phyloP scores from a whole-genome alignment of 2,113 vertebrate species.

The Micronycteris hirsuta region DNA sequence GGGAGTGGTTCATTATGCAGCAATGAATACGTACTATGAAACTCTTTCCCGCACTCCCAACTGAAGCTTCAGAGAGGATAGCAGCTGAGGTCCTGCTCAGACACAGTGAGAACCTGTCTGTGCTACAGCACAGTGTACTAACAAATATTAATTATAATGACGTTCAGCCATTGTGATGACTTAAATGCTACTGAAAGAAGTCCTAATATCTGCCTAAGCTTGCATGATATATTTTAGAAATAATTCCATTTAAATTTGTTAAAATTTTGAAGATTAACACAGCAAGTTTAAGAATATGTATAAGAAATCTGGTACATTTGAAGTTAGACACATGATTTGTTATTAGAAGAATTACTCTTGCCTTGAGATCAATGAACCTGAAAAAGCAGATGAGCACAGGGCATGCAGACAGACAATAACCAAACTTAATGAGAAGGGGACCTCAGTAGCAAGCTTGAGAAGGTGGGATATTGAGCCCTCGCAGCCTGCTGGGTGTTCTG shows the following conservation, averaged over 20 bases:
- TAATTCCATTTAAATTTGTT: conserved; percentile 17
- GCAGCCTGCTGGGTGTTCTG: neutral
- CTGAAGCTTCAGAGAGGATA: neutral
- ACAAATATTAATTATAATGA: neutral
- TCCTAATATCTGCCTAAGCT: neutral
- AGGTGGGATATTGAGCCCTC: neutral
- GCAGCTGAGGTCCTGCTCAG: neutral
- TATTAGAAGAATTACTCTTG: conserved; percentile 19
- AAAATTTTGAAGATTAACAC: conserved; percentile 1
- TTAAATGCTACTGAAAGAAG: conserved; percentile 29
- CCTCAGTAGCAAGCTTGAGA: neutral
- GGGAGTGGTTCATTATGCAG: neutral
- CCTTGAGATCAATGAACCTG: neutral
- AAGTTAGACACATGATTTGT: conserved; percentile 28
- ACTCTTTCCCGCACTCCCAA: neutral
- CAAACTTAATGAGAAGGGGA: neutral
- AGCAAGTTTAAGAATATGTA: neutral
- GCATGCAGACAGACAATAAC: neutral
- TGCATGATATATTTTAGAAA: conserved; percentile 3
- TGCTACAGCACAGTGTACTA: neutral
- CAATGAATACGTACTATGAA: neutral
- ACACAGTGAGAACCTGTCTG: neutral
- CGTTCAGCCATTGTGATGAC: neutral
- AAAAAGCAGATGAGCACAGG: neutral
- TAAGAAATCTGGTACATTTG: neutral